Evolutionary conservation across 2,888 invertebrate species (phyloP).

Genomic region (Schizaphis graminum): DNA sequence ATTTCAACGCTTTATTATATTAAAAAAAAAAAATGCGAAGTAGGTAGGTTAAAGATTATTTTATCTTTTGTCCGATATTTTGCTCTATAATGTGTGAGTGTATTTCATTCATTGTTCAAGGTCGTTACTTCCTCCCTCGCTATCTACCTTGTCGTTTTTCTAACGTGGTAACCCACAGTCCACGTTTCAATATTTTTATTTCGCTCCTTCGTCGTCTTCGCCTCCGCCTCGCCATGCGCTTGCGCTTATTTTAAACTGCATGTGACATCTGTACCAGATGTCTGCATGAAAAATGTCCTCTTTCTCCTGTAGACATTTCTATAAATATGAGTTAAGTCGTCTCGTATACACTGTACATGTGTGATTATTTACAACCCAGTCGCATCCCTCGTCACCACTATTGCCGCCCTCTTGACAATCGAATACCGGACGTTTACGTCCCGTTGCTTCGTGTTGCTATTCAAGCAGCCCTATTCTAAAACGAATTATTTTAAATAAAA

Average conservation of each 20-base stretch:
- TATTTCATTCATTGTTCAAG: conserved; percentile 19
- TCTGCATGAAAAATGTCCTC: not conserved
- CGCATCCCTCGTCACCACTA: not conserved
- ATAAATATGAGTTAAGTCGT: conserved; percentile 41
- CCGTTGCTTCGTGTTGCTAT: not conserved
- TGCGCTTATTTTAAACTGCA: conserved; percentile 6
- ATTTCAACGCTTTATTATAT: not conserved
- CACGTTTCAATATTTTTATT: conserved; percentile 2
- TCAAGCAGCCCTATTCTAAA: not conserved
- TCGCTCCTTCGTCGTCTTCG: not conserved
- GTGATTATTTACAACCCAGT: conserved; percentile 13
- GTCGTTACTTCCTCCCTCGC: not conserved
- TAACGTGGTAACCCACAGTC: not conserved
- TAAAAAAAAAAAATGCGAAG: not conserved
- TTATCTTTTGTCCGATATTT: conserved; percentile 52
- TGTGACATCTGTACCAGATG: conserved; percentile 22
- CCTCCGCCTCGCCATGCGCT: not conserved
- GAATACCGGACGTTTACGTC: not conserved
- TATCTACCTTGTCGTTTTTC: conserved; percentile 27
- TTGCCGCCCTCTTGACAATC: not conserved
- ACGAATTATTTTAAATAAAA: not conserved
- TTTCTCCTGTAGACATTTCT: conserved; percentile 7
- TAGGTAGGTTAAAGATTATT: not conserved
- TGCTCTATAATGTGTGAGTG: not conserved
- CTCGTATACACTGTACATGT: conserved; percentile 38